A percentile compares a stretch with the other conserved stretches of the same genome.
Conservation (phyloP, 2,113 vertebrate species). For the Limnothrissa miodon region DNA sequence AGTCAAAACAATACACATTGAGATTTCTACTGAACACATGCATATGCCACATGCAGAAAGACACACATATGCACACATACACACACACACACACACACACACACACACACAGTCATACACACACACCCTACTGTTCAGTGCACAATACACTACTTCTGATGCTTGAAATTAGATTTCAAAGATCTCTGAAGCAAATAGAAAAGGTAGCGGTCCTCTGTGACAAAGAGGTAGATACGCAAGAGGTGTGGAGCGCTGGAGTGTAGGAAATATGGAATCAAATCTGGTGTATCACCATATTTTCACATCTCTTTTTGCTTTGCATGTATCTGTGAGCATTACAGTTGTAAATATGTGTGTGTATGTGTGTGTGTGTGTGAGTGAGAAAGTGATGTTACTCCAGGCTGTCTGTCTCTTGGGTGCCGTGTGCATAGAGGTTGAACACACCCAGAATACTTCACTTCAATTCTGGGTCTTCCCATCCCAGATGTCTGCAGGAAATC, state of each 20-base stretch:
- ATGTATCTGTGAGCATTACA: background rate
- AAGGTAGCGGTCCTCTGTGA: background rate
- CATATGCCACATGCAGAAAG: background rate
- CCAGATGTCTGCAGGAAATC: background rate
- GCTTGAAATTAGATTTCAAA: conserved; percentile 3
- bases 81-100: background rate
- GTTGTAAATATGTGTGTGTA: background rate
- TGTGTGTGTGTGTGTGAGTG: background rate
- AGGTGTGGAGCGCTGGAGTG: background rate
- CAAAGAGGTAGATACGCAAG: background rate
- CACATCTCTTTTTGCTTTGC: background rate
- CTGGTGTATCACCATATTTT: background rate
- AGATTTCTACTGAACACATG: background rate
- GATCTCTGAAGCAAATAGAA: background rate
- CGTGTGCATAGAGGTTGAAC: background rate
- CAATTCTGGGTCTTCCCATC: background rate
- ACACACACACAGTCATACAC: background rate
- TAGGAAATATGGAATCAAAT: background rate
- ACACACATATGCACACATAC: background rate
- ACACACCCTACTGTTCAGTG: background rate
- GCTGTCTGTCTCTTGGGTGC: background rate
- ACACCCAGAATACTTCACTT: background rate
- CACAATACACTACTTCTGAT: background rate
- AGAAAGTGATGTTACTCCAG: background rate
- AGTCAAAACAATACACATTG: background rate